Conservation (phyloP, 2,113 vertebrate species). For the Thunnus thynnus region DNA sequence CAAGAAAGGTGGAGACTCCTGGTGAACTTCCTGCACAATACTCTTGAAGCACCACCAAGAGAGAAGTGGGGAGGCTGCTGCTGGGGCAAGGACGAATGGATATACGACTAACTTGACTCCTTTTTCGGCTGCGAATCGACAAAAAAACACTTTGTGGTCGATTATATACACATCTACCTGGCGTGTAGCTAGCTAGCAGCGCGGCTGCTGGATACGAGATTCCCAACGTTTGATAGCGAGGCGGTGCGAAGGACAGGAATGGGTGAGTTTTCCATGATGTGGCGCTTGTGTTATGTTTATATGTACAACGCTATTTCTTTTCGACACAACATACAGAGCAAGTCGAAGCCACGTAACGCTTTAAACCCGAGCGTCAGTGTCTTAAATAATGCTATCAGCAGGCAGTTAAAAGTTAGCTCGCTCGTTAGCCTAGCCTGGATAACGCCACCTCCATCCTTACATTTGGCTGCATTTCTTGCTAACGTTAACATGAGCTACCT, state of each 20-base stretch:
- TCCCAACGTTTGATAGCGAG: conserved; percentile 66
- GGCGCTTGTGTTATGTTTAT: conserved; percentile 37
- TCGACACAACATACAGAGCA: no score
- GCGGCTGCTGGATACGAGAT: conserved; percentile 64
- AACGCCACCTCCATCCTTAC: conserved; percentile 63
- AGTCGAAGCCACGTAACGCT: rapidly evolving
- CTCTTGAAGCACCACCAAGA: conserved; percentile 60
- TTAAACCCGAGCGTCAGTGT: background rate
- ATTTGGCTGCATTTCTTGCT: conserved; percentile 30
- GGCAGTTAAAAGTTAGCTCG: conserved; percentile 60
- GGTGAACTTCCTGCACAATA: conserved; percentile 83
- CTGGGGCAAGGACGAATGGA: conserved; percentile 73
- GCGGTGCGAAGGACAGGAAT: conserved; percentile 77
- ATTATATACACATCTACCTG: conserved; percentile 37
- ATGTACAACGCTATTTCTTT: background rate
- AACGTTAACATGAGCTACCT: conserved; percentile 18
- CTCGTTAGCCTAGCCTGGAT: conserved; percentile 69
- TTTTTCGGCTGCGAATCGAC: conserved; percentile 23
- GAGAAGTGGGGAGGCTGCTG: conserved; percentile 38
- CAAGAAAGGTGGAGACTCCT: conserved; percentile 88
- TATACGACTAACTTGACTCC: conserved; percentile 33
- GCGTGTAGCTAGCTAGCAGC: conserved; percentile 71
- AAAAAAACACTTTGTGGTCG: background rate
- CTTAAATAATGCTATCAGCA: background rate
- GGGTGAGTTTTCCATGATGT: conserved; percentile 85